phyloP scores from a whole-genome alignment of 1,140 invertebrate genomes.

The Hylaeus anthracinus region DNA sequence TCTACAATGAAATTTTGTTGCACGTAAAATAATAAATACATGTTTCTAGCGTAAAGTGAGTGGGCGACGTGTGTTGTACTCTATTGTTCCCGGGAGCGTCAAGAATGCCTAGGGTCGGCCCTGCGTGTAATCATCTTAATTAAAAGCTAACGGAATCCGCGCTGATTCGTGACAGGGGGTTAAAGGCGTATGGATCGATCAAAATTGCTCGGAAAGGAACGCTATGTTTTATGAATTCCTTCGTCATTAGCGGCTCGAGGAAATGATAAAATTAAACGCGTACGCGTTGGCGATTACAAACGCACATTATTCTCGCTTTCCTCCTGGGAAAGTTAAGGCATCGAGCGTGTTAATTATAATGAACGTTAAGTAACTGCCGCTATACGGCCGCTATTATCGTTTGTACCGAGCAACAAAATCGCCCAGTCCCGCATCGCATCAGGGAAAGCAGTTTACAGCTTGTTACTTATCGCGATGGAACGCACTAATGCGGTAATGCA shows the following conservation, averaged over 20 bases:
- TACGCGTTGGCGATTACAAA: constrained; percentile 73
- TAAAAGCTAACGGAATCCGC: constrained; percentile 27
- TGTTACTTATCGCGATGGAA: constrained; percentile 65
- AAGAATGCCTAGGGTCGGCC: not conserved
- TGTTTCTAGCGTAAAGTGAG: too few species aligned
- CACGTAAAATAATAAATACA: too few species aligned
- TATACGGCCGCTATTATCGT: constrained; percentile 57
- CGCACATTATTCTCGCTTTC: constrained; percentile 79
- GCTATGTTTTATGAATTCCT: constrained; percentile 48
- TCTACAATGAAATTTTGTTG: too few species aligned
- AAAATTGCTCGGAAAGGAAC: not conserved
- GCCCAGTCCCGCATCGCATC: constrained; percentile 53
- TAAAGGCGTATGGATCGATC: constrained; percentile 22
- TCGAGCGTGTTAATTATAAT: constrained; percentile 78
- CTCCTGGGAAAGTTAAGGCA: constrained; percentile 80
- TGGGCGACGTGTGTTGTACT: too few species aligned
- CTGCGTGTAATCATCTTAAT: constrained; percentile 26
- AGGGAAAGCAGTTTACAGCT: constrained; percentile 65
- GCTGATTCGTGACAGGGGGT: not conserved
- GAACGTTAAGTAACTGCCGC: constrained; percentile 77
- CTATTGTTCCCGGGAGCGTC: too few species aligned
- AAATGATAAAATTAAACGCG: constrained; percentile 68
- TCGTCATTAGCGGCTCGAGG: constrained; percentile 52
- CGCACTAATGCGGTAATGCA: constrained; percentile 57
- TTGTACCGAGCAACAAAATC: constrained; percentile 60